Evolutionary conservation across 1,140 invertebrate species (phyloP).

Genomic region (Zaprionus gabonicus): DNA sequence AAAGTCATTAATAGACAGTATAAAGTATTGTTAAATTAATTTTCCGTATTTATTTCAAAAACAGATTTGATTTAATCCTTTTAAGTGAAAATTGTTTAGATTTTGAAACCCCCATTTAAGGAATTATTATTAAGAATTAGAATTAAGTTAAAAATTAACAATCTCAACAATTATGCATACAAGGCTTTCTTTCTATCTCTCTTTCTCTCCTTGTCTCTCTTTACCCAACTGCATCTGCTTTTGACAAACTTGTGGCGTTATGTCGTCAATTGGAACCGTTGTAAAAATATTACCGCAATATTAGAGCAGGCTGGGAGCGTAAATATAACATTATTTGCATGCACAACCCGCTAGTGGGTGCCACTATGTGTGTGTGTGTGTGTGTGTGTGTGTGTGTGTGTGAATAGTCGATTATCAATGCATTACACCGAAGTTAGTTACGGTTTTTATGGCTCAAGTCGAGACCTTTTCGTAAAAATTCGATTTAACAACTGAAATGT

Average conservation of each 20-base stretch:
- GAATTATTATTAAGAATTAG: too few species aligned
- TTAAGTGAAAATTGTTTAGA: too few species aligned
- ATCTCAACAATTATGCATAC: too few species aligned
- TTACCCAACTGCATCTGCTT: not conserved
- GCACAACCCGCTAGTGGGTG: not conserved
- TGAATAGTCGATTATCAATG: conserved; percentile 8
- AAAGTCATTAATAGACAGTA: too few species aligned
- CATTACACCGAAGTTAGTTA: conserved; percentile 4
- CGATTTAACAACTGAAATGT: conserved; percentile 4
- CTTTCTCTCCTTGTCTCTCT: too few species aligned
- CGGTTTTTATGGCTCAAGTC: conserved; percentile 7
- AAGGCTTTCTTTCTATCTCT: too few species aligned
- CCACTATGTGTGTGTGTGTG: not conserved
- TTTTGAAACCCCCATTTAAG: too few species aligned
- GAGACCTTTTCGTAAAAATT: not conserved
- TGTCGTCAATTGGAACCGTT: conserved; percentile 1
- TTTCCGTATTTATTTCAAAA: too few species aligned
- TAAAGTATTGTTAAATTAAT: too few species aligned
- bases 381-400: not conserved
- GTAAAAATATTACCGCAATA: conserved; percentile 7
- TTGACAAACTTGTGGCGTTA: not conserved
- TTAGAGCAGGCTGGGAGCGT: not conserved
- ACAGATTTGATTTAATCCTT: too few species aligned
- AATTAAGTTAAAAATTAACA: too few species aligned
- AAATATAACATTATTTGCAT: conserved; percentile 7